Conservation (phyloP, 2,113 vertebrate genomes). For the Nansenia antarctica region DNA sequence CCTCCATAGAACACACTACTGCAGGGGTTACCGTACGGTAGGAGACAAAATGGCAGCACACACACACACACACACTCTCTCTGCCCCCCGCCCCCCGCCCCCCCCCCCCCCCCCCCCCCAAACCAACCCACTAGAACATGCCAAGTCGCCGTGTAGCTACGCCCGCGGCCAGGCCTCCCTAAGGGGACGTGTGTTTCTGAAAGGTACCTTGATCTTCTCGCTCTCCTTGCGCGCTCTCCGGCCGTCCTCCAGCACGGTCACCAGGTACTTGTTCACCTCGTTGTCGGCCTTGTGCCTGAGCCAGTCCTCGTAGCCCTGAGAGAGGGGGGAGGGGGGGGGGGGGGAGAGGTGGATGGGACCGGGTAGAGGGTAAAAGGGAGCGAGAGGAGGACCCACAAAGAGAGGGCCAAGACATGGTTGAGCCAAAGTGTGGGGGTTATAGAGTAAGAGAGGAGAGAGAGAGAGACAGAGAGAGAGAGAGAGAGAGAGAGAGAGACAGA, state of each 20-base stretch:
- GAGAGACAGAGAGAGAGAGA: constrained; percentile 3
- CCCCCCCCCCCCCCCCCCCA: too few species aligned
- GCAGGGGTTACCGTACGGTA: not conserved
- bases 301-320: constrained; percentile 97
- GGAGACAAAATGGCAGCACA: not conserved
- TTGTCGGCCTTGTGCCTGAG: constrained; percentile 95
- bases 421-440: constrained; percentile 40
- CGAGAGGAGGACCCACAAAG: constrained; percentile 25
- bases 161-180: not conserved
- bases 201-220: constrained; percentile 92
- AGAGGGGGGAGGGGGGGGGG: constrained; percentile 4
- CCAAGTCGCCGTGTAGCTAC: constrained; percentile 8
- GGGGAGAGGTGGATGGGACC: too few species aligned
- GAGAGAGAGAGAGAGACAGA: constrained; percentile 17
- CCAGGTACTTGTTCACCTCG: constrained; percentile 92
- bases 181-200: constrained; percentile 24
- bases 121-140: constrained; percentile 18
- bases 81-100: too few species aligned
- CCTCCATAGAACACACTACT: not conserved
- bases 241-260: constrained; percentile 86
- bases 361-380: constrained; percentile 42
- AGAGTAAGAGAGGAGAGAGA: constrained; percentile 20
- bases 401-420: not conserved
- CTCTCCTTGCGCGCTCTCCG: constrained; percentile 83
- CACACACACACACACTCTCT: too few species aligned